Evolutionary conservation across 2,888 invertebrate genomes (phyloP), one percentile per base, ranked within the genome.

Genomic region (Leptopilina myrica): DNA sequence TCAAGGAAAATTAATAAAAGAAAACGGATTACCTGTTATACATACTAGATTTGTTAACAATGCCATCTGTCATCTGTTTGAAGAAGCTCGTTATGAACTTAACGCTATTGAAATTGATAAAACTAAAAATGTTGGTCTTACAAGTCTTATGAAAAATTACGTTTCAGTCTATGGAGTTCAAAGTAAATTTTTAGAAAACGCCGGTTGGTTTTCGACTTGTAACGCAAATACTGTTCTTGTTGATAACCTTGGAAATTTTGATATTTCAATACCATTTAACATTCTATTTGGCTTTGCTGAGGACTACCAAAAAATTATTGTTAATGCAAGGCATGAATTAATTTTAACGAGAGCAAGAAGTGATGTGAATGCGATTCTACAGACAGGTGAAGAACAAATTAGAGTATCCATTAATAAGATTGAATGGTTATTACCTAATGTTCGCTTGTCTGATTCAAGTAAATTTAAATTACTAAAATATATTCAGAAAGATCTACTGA

Each of bases 81-180:
- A 89, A 79, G 88, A 85, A 84, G 88, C 90, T 78, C 86, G 89
- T 9, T 91, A 90, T 84, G 88, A 90, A 81, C 46, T 90, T 12
- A 90, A 89, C 81, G 89, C 87, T 46, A 81, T 87, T 14, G 88
- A 88, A 82, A 87, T 91, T 67, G 88, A 90, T 86, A 81, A 84
- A 7, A 84, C 66, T 26, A 86, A 88, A 81, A 89, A 89, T 85
- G 84, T 88, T 43, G 90, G 90, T 20, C 83, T 90, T 14, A 87
- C 89, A 43, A 85, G 88, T 12, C 84, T 86, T 9, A 86, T 91
- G 69, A 91, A 92, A 87, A 87, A 86, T 77, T 90, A 85, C 81
- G 81, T 88, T 11, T 91, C 90, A 26, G 80, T 87, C 3, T 59
- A 59, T 15, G 59, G 15, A 7, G 14, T 7, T n/a, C 59, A 59